Conservation (phyloP, 1,140 invertebrate genomes). For the Bombus difficillimus region DNA sequence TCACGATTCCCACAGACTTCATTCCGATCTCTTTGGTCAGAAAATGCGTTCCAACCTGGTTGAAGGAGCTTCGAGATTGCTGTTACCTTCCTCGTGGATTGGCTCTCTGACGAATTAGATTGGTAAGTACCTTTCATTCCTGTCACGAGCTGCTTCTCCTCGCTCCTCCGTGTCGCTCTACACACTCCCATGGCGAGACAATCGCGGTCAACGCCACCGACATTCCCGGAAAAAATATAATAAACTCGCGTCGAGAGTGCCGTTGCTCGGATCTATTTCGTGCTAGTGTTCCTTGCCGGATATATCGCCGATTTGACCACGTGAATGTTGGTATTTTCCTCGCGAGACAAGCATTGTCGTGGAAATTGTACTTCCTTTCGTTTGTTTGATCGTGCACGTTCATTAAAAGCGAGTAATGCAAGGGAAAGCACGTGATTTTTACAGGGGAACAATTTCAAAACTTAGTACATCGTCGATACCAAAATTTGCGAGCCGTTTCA, state of each 20-base stretch:
- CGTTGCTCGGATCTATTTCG: background rate
- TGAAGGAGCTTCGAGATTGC: background rate
- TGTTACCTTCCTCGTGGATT: background rate
- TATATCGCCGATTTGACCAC: background rate
- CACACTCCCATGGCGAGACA: background rate
- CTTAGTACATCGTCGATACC: background rate
- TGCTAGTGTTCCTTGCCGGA: background rate
- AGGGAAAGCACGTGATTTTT: background rate
- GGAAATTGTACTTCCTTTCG: background rate
- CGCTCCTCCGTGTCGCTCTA: background rate
- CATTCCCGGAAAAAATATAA: background rate
- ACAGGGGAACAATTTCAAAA: background rate
- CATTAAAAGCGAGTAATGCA: background rate
- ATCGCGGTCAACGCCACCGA: background rate
- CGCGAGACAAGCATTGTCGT: background rate
- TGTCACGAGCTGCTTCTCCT: background rate
- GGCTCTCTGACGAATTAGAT: slow-evolving; percentile 39
- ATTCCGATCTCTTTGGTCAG: slow-evolving; percentile 21
- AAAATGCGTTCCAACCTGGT: background rate
- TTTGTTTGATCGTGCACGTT: background rate
- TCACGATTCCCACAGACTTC: background rate
- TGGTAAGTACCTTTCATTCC: slow-evolving; percentile 5
- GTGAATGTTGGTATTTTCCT: background rate
- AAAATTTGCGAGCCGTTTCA: background rate
- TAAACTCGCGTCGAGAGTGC: background rate